Percentiles rank a stretch among this genome's conserved stretches.
Conservation (phyloP, 2,113 vertebrate species). For the Psilopsiagon aymara region DNA sequence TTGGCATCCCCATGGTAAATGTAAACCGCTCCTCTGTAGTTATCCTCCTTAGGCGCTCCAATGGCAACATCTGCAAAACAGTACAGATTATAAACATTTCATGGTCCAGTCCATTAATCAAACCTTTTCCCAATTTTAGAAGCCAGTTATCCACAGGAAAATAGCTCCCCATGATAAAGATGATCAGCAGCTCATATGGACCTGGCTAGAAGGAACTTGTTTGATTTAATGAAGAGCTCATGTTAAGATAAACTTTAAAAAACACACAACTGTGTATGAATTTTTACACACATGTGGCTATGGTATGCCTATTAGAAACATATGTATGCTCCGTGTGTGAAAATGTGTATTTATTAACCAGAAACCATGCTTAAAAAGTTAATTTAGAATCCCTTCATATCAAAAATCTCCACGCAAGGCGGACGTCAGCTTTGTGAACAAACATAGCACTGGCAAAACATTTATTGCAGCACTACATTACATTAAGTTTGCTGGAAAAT, state of each 20-base stretch:
- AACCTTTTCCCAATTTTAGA: background rate
- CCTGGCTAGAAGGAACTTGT: background rate
- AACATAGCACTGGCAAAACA: background rate
- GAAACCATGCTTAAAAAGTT: background rate
- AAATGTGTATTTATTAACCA: background rate
- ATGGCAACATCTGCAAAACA: constrained; percentile 89
- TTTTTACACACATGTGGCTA: background rate
- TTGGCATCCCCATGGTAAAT: constrained; percentile 90
- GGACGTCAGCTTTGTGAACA: background rate
- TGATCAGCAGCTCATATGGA: background rate
- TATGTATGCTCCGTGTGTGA: background rate
- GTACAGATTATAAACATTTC: background rate
- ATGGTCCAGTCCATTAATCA: background rate
- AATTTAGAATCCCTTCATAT: background rate
- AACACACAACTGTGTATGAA: background rate
- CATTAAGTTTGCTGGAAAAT: background rate
- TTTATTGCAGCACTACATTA: background rate
- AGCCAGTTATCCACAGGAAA: background rate
- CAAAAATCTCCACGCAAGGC: background rate
- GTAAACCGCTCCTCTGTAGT: constrained; percentile 90
- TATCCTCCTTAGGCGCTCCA: constrained; percentile 92
- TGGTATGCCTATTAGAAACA: background rate
- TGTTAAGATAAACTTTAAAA: background rate
- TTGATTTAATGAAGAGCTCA: background rate
- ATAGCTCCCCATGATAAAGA: background rate